phyloP scores from a whole-genome alignment of 2,113 vertebrate genomes.

The Dinomys branickii region DNA sequence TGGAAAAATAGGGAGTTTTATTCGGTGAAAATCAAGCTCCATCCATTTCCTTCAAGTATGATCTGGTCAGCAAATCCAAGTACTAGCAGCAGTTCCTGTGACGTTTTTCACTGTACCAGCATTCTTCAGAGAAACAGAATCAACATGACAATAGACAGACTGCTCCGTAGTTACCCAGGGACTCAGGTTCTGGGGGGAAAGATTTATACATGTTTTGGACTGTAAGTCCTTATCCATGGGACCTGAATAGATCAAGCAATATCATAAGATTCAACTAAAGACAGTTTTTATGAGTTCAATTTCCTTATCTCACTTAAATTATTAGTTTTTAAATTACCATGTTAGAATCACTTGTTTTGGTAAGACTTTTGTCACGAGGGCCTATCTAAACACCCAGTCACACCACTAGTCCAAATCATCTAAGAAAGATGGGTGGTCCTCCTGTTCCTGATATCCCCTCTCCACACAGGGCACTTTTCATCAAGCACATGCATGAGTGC shows the following conservation, averaged over 20 bases:
- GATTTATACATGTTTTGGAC: background rate
- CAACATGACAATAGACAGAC: background rate
- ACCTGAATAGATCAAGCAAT: background rate
- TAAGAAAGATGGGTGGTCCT: background rate
- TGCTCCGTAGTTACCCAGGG: background rate
- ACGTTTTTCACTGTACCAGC: background rate
- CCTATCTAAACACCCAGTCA: background rate
- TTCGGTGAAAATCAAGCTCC: background rate
- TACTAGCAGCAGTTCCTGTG: background rate
- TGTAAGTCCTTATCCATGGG: background rate
- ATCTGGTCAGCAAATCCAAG: background rate
- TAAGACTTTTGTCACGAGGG: background rate
- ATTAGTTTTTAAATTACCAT: background rate
- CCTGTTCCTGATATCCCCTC: background rate
- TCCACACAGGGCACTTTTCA: background rate
- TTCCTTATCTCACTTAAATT: background rate
- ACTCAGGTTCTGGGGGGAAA: background rate
- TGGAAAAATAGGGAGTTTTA: background rate
- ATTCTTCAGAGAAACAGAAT: background rate
- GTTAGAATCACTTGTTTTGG: slow-evolving; percentile 2
- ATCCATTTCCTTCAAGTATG: background rate
- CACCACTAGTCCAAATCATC: background rate
- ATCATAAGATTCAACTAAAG: background rate
- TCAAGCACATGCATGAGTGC: background rate
- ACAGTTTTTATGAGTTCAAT: background rate